Percentiles rank a stretch among this genome's conserved stretches.
phyloP scores from a whole-genome alignment of 2,113 vertebrate species.

The Malurus cyaneus region DNA sequence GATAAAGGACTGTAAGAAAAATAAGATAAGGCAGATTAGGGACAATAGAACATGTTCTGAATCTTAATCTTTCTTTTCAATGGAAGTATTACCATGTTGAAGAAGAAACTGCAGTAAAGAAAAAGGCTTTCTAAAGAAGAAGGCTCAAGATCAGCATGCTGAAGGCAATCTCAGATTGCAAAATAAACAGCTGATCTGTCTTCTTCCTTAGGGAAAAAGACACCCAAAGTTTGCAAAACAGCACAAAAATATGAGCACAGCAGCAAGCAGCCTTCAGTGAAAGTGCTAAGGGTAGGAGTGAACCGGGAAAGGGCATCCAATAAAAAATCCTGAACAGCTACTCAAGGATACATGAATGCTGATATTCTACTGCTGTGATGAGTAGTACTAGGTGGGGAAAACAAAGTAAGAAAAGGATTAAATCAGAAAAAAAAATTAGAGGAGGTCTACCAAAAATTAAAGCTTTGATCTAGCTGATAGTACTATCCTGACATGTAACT shows the following conservation, averaged over 20 bases:
- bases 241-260: background rate
- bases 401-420: background rate
- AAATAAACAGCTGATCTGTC: background rate
- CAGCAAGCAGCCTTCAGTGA: background rate
- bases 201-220: background rate
- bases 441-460: background rate
- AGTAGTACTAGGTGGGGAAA: background rate
- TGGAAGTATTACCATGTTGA: background rate
- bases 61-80: rapidly evolving
- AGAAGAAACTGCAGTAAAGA: background rate
- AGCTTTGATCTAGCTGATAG: background rate
- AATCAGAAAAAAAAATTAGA: background rate
- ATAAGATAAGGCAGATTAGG: background rate
- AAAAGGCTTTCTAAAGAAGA: background rate
- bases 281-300: background rate
- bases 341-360: background rate
- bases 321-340: background rate
- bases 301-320: background rate
- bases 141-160: background rate
- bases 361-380: background rate
- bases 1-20: background rate
- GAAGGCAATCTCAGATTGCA: background rate
- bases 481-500: background rate
- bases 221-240: background rate
- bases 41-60: background rate